Percentiles rank a stretch among this genome's conserved stretches.
These are phyloP conservation scores for Hipparchia sbordonii DNA, from an alignment of 2,888 invertebrate genomes.

Conservation along the genomic window DNA sequence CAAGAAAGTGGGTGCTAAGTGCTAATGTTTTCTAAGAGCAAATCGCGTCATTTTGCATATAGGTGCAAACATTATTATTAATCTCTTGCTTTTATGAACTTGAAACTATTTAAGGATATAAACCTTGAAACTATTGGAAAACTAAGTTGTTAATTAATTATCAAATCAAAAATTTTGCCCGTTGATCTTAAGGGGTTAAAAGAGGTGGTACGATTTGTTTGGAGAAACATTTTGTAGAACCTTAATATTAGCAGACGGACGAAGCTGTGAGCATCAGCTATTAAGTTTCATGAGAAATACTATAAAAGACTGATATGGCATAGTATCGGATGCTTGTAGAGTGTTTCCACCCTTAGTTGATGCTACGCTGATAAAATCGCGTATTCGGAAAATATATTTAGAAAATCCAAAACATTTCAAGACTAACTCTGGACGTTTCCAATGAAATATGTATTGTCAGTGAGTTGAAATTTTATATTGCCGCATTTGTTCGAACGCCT, in stretches of 20 bases:
- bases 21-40: constrained; percentile 1
- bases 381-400: not conserved
- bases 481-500: not conserved
- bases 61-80: not conserved
- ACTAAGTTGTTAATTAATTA: too few relatives aligned
- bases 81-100: not conserved
- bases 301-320: too few relatives aligned
- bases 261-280: too few relatives aligned
- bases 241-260: too few relatives aligned
- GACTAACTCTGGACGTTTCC: not conserved
- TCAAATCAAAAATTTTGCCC: too few relatives aligned
- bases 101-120: not conserved
- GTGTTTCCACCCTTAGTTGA: too few relatives aligned
- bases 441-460: not conserved
- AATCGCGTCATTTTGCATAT: not conserved
- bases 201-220: too few relatives aligned
- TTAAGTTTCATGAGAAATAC: too few relatives aligned
- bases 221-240: too few relatives aligned
- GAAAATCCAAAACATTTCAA: not conserved
- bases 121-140: not conserved
- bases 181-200: too few relatives aligned
- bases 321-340: too few relatives aligned
- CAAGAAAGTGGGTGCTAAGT: constrained; percentile 9
- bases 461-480: not conserved
- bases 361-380: not conserved